Evolutionary conservation across 2,113 vertebrate genomes (phyloP), one percentile per base, ranked within the genome.

Genomic region (Syrmaticus mikado): DNA sequence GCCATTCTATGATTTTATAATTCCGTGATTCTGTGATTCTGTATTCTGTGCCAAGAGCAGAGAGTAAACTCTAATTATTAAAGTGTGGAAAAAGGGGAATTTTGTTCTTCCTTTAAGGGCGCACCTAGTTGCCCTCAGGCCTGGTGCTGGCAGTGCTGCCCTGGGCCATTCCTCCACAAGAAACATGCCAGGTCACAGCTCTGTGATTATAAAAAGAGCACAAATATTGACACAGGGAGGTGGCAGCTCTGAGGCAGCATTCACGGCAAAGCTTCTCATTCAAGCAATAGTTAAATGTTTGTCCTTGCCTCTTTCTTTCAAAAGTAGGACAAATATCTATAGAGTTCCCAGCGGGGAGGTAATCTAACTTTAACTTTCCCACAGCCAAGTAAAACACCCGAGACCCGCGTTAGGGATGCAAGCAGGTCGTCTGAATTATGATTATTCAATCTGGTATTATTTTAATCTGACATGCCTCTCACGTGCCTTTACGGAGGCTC

Each of bases 281-380:
- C 52, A 67, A 80, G 82, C 90, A 93, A 86, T 93, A 92, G 87
- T 95, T 94, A 91, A 94, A 86, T 92, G 90, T 86, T 97, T 97
- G 67, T 79, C 85, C 95, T 92, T 96, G 93, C 81, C 78, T 94
- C 86, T 93, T 86, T 86, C 94, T 96, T 96, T 96, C 66, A 93
- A 90, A 97, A 94, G 71, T 88, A 66, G 82, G 85, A 45, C 88
- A 94, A 92, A 94, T 94, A 96, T 94, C 92, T 95, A 92, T 90
- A 80, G 95, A 94, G 84, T 86, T 97, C 94, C 94, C 96, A 95
- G 82, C 4, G 90, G 95, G 93, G 68, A 82, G 43, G 84, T 89
- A 92, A 94, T 96, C 95, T 97, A 96, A 97, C 95, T 97, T 97
- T 94, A 95, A 97, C 92, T 95, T 97, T 95, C 90, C 60, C 79